These are phyloP conservation scores for Lasioglossum oenotherae DNA, from an alignment of 2,888 invertebrate species.

Conservation along the genomic window DNA sequence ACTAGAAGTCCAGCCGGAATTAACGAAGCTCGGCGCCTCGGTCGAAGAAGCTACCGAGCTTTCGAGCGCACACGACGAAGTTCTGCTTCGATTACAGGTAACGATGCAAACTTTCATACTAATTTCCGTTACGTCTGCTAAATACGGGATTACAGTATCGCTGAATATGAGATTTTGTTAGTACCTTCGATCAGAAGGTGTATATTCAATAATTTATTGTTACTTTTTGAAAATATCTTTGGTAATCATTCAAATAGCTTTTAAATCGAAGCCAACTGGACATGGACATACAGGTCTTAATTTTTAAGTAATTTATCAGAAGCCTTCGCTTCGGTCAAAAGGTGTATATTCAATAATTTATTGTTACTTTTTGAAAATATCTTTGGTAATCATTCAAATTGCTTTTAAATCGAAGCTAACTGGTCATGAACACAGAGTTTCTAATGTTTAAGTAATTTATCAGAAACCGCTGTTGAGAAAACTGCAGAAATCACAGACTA, in stretches of 20 bases:
- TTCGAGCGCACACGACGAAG: constrained; percentile 92
- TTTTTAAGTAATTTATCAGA: background rate
- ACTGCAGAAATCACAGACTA: background rate
- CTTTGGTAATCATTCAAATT: background rate
- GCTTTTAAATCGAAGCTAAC: background rate
- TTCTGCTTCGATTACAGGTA: constrained; percentile 93
- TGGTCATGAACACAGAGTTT: background rate
- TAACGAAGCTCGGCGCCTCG: constrained; percentile 91
- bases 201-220: background rate
- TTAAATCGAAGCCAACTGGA: background rate
- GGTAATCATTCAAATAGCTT: background rate
- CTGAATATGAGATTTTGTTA: background rate
- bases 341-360: background rate
- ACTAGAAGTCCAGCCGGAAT: constrained; percentile 93
- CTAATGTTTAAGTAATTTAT: background rate
- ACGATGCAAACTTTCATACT: constrained; percentile 40
- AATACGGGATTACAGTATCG: background rate
- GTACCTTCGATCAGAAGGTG: background rate
- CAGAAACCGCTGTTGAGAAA: background rate
- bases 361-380: background rate
- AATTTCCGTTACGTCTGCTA: background rate
- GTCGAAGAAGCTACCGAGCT: constrained; percentile 91
- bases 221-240: background rate
- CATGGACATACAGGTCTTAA: background rate
- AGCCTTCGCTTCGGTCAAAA: background rate